A percentile compares a stretch with the other conserved stretches of the same genome.
These are phyloP conservation scores for Apteryx owenii DNA, from an alignment of 2,113 vertebrate species.

Conservation along the genomic window DNA sequence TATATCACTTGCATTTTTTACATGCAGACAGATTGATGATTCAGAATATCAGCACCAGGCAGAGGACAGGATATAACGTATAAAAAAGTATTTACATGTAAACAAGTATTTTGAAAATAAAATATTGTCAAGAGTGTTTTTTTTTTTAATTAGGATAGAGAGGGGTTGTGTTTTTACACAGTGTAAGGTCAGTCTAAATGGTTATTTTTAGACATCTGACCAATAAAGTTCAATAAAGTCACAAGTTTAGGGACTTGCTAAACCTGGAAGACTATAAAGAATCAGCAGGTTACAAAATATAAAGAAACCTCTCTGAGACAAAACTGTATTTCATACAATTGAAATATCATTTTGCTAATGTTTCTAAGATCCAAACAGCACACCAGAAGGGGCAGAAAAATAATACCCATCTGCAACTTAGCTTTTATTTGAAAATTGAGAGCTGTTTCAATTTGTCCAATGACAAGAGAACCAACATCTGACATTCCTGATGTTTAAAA, in stretches of 20 bases:
- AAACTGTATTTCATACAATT: neutral
- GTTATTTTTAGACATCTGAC: neutral
- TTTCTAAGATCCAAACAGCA: neutral
- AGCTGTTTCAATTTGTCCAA: neutral
- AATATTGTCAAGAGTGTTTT: neutral
- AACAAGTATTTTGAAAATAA: neutral
- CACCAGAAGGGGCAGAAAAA: neutral
- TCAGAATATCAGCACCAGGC: neutral
- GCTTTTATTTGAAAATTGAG: neutral
- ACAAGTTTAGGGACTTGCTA: neutral
- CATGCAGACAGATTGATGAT: neutral
- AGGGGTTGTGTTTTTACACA: neutral
- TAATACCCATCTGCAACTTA: neutral
- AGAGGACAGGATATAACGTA: neutral
- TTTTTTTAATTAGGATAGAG: neutral
- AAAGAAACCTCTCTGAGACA: neutral
- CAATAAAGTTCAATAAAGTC: neutral
- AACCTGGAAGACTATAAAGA: neutral
- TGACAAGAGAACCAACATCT: neutral
- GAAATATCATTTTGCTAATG: neutral
- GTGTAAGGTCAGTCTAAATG: neutral
- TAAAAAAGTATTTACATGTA: neutral
- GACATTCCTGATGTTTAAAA: neutral
- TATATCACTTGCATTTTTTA: neutral
- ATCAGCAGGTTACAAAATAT: neutral